Percentiles rank a stretch among this genome's conserved stretches.
Evolutionary conservation across 2,797 vertebrate species (phyloP).

Genomic region (Hirundo rustica): DNA sequence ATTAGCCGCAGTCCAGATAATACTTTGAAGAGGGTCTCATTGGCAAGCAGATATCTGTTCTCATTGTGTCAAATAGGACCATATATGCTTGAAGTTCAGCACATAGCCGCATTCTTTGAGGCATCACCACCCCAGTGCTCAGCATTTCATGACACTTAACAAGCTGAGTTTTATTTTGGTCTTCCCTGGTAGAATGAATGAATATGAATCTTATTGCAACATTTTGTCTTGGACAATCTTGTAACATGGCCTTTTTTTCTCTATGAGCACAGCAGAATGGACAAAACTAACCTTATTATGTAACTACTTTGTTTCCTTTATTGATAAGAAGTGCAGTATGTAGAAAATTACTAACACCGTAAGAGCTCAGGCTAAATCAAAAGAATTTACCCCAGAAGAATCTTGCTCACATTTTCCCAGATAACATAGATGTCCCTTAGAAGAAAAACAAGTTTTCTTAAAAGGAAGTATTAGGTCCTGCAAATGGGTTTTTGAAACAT

Average conservation of each 20-base stretch:
- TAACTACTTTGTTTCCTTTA: conserved; percentile 19
- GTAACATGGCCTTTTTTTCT: background rate
- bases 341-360: background rate
- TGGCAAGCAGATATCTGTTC: background rate
- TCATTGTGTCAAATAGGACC: background rate
- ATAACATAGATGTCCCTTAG: background rate
- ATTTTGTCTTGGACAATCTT: background rate
- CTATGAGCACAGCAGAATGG: background rate
- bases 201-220: background rate
- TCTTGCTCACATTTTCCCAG: background rate
- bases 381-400: background rate
- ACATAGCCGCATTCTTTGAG: background rate
- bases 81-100: background rate
- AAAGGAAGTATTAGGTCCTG: background rate
- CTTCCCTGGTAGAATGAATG: background rate
- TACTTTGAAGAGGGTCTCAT: background rate
- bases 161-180: background rate
- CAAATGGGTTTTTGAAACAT: background rate
- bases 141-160: background rate
- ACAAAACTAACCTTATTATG: background rate
- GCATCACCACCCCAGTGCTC: background rate
- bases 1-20: background rate
- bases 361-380: conserved; percentile 13
- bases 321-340: background rate
- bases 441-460: background rate